Evolutionary conservation across 2,888 invertebrate genomes (phyloP).

Genomic region (Nipponacmea schrenckii): DNA sequence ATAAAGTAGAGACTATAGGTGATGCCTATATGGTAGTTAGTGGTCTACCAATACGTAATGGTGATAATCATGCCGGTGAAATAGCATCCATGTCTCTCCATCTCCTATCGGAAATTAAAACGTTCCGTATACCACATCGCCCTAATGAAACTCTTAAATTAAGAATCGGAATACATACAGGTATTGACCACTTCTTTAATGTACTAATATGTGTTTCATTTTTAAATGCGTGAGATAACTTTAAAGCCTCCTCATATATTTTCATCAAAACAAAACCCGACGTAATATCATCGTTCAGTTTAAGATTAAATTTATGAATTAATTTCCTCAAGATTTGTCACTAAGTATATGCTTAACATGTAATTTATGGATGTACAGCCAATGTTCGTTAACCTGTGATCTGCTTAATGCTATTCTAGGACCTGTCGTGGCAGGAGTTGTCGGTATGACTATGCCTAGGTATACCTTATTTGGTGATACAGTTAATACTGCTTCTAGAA

Average conservation of each 20-base stretch:
- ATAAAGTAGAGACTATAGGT: constrained; percentile 79
- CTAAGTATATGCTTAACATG: no score
- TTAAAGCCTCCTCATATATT: no score
- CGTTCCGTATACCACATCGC: constrained; percentile 58
- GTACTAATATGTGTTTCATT: background rate
- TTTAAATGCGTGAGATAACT: background rate
- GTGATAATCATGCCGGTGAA: constrained; percentile 64
- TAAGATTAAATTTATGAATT: no score
- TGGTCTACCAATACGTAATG: constrained; percentile 64
- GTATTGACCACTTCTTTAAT: constrained; percentile 35
- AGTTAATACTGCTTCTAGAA: constrained; percentile 58
- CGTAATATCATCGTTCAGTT: no score
- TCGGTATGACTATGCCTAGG: constrained; percentile 90
- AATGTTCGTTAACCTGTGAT: no score
- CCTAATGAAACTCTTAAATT: constrained; percentile 59
- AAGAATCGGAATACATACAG: constrained; percentile 65
- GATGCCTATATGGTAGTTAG: constrained; percentile 66
- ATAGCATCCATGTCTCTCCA: constrained; percentile 67
- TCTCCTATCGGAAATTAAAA: constrained; percentile 59
- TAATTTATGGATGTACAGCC: no score
- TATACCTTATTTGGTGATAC: constrained; percentile 74
- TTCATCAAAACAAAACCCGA: no score
- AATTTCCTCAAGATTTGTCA: no score
- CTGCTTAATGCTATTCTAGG: constrained; percentile 33
- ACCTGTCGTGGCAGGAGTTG: constrained; percentile 82